These are phyloP conservation scores for Conus ventricosus DNA, from an alignment of 1,140 invertebrate genomes.

Conservation along the genomic window DNA sequence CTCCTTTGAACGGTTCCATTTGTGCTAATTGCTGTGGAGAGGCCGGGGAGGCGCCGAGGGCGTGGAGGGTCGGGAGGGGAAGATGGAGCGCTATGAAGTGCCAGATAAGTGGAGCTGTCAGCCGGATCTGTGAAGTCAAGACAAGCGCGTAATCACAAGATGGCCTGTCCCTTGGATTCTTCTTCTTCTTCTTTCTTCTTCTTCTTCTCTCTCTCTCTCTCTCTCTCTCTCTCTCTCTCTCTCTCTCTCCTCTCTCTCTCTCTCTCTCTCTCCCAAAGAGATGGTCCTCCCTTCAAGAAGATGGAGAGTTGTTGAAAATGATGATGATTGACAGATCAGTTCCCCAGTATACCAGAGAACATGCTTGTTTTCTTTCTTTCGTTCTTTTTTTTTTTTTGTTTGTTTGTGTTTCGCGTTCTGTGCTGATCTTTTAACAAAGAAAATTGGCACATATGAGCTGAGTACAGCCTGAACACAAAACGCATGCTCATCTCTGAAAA, in stretches of 20 bases:
- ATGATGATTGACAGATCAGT: not conserved
- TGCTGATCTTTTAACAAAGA: no score
- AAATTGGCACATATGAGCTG: no score
- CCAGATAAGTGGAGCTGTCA: not conserved
- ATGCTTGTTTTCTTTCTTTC: no score
- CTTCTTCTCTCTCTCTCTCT: not conserved
- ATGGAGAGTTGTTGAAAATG: not conserved
- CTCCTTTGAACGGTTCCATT: constrained; percentile 36
- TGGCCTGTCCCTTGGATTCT: not conserved
- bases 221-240: not conserved
- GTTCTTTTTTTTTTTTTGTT: no score
- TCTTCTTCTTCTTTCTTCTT: no score
- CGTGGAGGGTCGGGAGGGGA: not conserved
- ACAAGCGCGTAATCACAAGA: not conserved
- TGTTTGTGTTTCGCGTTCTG: no score
- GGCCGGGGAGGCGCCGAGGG: not conserved
- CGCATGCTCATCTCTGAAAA: no score
- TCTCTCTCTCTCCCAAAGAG: not conserved
- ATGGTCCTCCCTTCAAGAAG: not conserved
- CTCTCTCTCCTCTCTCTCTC: not conserved
- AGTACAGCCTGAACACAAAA: no score
- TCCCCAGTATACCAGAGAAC: no score
- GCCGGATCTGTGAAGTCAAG: not conserved
- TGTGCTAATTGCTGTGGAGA: constrained; percentile 33
- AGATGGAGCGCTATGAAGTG: constrained; percentile 8